Base-by-base conservation (phyloP, 2,888 invertebrate genomes). In the Pheosia gnoma region DNA sequence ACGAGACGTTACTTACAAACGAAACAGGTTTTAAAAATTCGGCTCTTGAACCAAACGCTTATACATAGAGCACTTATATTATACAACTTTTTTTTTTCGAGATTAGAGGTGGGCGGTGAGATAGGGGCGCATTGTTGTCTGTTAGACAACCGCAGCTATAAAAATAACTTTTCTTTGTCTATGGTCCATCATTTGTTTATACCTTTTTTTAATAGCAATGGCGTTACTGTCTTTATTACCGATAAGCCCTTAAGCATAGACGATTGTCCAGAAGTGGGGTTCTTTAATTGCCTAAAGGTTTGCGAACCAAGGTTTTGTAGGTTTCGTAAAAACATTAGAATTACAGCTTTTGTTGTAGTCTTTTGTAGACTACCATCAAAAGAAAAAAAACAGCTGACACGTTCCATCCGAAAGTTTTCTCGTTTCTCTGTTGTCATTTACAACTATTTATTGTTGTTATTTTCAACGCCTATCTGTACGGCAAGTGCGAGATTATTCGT, bases 51-150 rank as follows among this genome's bases (percentile, higher is more conserved):
- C 38, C 54, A 7, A 25, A n/a, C 41, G 41, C 13, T 37, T 56
- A 43, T 60, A 37, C 57, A 25, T 51, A 52, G 25, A 37, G 52
- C 52, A 57, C 57, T 43, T 49, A 57, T 39, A 56, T 56, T 43
- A 56, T 45, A 59, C 43, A 57, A 56, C 41, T 52, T 38, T 52
- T 57, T 68, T 66, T 63, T 66, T 65, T 63, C 59, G 49, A 65
- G 66, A 69, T 67, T 62, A 66, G 70, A 74, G 72, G 68, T 71
- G 65, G 75, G 41, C 54, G 54, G 39, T 59, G 57, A 43, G 61
- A 83, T 83, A 83, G 78, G 83, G 83, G 83, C 62, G 65, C 68
- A 83, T 83, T 83, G 81, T 82, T 71, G 73, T 77, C 67, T 68
- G 68, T 79, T 77, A 80, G 75, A 79, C 71, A 70, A 78, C 83